Conservation (phyloP, 2,888 invertebrate genomes). For the Heliconius erato region DNA sequence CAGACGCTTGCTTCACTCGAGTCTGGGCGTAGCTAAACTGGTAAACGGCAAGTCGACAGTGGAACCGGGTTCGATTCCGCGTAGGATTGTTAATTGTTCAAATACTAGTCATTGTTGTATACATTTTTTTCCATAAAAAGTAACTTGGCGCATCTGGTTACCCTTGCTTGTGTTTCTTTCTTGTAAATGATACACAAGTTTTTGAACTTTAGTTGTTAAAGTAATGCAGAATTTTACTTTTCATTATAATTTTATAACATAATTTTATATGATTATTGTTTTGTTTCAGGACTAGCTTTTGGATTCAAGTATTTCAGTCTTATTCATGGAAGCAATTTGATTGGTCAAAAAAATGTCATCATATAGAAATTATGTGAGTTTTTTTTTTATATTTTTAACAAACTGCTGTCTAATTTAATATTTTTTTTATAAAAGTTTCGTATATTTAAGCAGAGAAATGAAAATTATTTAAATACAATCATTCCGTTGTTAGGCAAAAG, state of each 20-base stretch:
- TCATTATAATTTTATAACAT: not conserved
- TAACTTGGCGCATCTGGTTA: not conserved
- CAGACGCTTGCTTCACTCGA: conserved; percentile 34
- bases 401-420: not conserved
- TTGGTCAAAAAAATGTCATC: conserved; percentile 73
- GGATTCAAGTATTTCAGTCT: conserved; percentile 48
- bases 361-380: conserved; percentile 81
- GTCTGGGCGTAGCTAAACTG: conserved; percentile 26
- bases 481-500: too few relatives aligned
- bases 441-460: too few relatives aligned
- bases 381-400: not conserved
- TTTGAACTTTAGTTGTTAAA: conserved; percentile 1
- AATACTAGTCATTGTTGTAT: not conserved
- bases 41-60: not conserved
- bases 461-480: too few relatives aligned
- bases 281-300: conserved; percentile 39
- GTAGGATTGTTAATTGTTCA: conserved; percentile 11
- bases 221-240: not conserved
- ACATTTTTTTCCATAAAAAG: not conserved
- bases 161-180: not conserved
- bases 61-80: conserved; percentile 20
- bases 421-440: not conserved
- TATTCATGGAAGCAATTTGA: conserved; percentile 72
- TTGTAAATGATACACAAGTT: not conserved
- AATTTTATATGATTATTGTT: conserved; percentile 15